Conservation (phyloP, 64 coral and sea anemone species). For the Orbicella faveolata region DNA sequence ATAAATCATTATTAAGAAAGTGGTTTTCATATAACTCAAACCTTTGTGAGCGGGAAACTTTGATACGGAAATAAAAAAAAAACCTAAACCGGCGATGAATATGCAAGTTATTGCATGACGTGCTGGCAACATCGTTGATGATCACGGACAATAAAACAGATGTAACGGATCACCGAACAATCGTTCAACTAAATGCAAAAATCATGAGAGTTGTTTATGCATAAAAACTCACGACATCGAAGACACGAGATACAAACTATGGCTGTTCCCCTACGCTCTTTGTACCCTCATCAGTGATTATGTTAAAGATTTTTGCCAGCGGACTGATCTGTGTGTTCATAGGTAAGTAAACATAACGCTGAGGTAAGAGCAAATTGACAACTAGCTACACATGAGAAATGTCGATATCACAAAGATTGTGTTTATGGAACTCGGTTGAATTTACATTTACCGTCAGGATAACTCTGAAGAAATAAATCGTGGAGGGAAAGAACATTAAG, state of each 20-base stretch:
- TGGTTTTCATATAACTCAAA: not conserved
- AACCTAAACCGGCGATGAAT: not conserved
- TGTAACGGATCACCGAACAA: not conserved
- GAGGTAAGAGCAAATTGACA: not conserved
- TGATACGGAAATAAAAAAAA: not conserved
- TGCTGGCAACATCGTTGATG: not conserved
- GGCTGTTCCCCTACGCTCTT: not conserved
- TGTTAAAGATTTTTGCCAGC: not conserved
- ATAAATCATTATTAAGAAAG: not conserved
- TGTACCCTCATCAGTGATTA: not conserved
- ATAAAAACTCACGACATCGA: slow-evolving; percentile 32
- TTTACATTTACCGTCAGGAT: too few relatives aligned
- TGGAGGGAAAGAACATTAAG: too few relatives aligned
- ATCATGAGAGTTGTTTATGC: not conserved
- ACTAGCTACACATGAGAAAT: not conserved
- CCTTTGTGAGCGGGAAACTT: not conserved
- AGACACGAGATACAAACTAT: not conserved
- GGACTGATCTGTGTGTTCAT: not conserved
- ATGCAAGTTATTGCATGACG: slow-evolving; percentile 2
- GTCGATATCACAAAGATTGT: not conserved
- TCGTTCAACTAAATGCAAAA: not conserved
- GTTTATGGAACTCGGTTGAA: too few relatives aligned
- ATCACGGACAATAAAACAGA: slow-evolving; percentile 1
- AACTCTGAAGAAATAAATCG: too few relatives aligned
- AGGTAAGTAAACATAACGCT: not conserved